Base-by-base conservation (phyloP, 2,797 vertebrate genomes). In the Austrolebias charrua region DNA sequence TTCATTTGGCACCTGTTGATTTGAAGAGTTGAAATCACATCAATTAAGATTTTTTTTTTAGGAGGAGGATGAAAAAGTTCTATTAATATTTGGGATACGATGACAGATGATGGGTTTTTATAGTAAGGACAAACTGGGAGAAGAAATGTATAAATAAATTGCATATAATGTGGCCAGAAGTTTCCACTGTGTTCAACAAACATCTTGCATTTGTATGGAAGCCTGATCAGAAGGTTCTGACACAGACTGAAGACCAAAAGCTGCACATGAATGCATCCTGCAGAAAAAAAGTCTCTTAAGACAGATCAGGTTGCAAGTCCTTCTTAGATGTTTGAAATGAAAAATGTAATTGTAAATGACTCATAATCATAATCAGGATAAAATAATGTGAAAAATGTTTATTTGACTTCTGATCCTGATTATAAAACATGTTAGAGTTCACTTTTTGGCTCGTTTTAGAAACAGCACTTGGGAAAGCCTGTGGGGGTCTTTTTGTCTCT, bases 1-100 rank as follows among this genome's bases (percentile, higher is more conserved):
- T 1, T 44, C 59, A 44, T 79, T 48, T 62, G 64, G 43, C 84
- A 89, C 88, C 80, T 89, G 88, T 89, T 88, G 81, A 86, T 82
- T n/a, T 47, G 38, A 47, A 77, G 15, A 62, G 59, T 62, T 80
- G 2, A 1, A 56, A 74, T 69, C 0, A 65, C 53, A 35, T 24
- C 6, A 66, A 56, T 54, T 65, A 0, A 46, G 28, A 3, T 5
- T 57, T 59, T 68, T 3, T 33, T 33, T 24, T 24, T 24, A 24
- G 24, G 31, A 4, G 44, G 10, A 1, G 4, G 4, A 16, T 24
- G 2, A 18, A 42, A 74, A 85, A 86, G 55, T 58, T 58, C 6
- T 5, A 9, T 20, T 14, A 43, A 9, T 59, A 13, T 12, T 8
- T 33, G 4, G 29, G 11, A 19, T 18, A 18, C 12, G 35, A 8